Percentiles rank a stretch among this genome's conserved stretches.
These are phyloP conservation scores for Mesembrinibis cayennensis DNA, from an alignment of 2,113 vertebrate species.

Conservation along the genomic window DNA sequence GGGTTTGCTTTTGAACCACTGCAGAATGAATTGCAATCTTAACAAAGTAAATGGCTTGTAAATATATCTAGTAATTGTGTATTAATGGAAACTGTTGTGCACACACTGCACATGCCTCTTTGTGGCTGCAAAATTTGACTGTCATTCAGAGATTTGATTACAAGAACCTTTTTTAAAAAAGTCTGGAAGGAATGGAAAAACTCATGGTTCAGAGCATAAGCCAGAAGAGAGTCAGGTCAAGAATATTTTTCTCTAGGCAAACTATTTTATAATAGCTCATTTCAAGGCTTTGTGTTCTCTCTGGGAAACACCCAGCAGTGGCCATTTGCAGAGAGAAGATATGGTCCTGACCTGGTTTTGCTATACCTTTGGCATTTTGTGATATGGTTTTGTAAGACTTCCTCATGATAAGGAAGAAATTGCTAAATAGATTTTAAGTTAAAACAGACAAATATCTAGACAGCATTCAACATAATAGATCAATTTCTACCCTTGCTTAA, in stretches of 20 bases:
- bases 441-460: constrained; percentile 30
- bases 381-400: neutral
- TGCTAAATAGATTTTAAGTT: constrained; percentile 11
- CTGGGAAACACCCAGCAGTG: neutral
- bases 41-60: constrained; percentile 43
- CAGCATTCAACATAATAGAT: neutral
- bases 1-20: neutral
- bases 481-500: constrained; percentile 19
- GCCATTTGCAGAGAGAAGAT: neutral
- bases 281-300: neutral
- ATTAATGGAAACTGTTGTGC: neutral
- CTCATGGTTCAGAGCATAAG: neutral
- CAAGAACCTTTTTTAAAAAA: neutral
- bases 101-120: neutral
- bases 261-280: neutral
- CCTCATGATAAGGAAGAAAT: neutral
- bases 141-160: neutral
- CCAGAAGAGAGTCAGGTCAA: neutral
- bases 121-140: neutral
- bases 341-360: neutral
- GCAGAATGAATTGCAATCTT: neutral
- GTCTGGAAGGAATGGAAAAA: neutral
- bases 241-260: neutral
- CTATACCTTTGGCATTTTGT: neutral
- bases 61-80: neutral